Conservation (phyloP, 2,888 invertebrate species). For the Leucania comma region DNA sequence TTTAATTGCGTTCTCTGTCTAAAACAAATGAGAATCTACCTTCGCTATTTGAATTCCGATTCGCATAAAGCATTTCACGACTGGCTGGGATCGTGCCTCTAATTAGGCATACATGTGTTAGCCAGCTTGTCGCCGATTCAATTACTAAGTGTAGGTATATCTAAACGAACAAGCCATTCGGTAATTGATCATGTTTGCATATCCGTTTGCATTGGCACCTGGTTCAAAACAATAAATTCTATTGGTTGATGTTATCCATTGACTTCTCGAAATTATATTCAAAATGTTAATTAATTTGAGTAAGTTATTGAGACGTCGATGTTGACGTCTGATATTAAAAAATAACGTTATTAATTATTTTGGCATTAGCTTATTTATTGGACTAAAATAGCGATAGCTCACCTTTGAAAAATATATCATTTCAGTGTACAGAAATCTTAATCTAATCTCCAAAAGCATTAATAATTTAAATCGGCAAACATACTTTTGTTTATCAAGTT, state of each 20-base stretch:
- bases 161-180: slow-evolving; percentile 18
- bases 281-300: slow-evolving; percentile 36
- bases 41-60: slow-evolving; percentile 2
- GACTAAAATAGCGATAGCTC: slow-evolving; percentile 25
- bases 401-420: neutral
- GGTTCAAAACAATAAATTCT: slow-evolving; percentile 36
- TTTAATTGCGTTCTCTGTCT: neutral
- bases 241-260: slow-evolving; percentile 28
- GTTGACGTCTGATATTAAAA: slow-evolving; percentile 15
- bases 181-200: slow-evolving; percentile 35
- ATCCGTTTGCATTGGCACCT: slow-evolving; percentile 31
- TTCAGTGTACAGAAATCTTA: neutral
- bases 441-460: neutral
- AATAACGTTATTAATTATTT: slow-evolving; percentile 36
- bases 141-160: slow-evolving; percentile 20
- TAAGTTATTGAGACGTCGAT: slow-evolving; percentile 38
- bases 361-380: slow-evolving; percentile 19
- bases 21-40: slow-evolving; percentile 19
- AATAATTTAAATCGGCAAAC: neutral
- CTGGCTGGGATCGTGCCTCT: slow-evolving; percentile 11
- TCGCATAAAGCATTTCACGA: slow-evolving; percentile 29
- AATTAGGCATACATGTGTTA: slow-evolving; percentile 38
- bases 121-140: slow-evolving; percentile 52
- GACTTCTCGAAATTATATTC: slow-evolving; percentile 22
- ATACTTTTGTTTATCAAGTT: neutral